Base-by-base conservation (phyloP, 2,113 vertebrate species). In the Illadopsis cleaveri region DNA sequence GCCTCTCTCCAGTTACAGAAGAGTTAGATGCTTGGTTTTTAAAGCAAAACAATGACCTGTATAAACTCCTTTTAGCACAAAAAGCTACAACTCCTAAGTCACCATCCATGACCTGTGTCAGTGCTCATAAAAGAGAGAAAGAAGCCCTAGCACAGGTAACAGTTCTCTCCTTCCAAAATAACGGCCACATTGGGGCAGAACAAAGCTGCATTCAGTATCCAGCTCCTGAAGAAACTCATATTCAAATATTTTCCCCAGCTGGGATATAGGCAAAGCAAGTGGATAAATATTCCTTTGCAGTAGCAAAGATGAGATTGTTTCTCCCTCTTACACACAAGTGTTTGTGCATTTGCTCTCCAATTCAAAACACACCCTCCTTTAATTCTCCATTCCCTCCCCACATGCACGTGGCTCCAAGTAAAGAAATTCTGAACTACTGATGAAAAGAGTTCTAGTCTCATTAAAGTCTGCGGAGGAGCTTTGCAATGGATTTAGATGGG, bases 401-500 rank as follows among this genome's bases (percentile, higher is more conserved):
- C 11, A 12, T 10, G 7, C 15, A 37, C 5, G 2, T 16, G 6
- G 7, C 33, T 75, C 17, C 35, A 85, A 73, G 42, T 48, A 58
- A 53, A 58, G 54, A 53, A 72, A 60, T 7, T 44, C 33, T 37
- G 13, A 92, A 73, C 21, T 58, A 45, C 47, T 9, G 27, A 30
- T 42, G 66, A 65, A 47, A 84, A 73, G 92, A 87, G 47, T 30
- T 69, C 14, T 23, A 69, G 18, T 35, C 84, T 89, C 81, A 69
- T 68, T 86, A 48, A 89, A 93, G 84, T 57, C 94, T 87, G 47
- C 57, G 38, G 1, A 85, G 70, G 61, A 79, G 84, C 93, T 94
- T 82, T 91, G 66, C 78, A 72, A 76, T 53, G 58, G 86, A 76
- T 5, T 96, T 47, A 70, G 61, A 64, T 31, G 25, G 56, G 89